Conservation (phyloP, 2,797 vertebrate genomes). For the Microctenopoma lineatum region DNA sequence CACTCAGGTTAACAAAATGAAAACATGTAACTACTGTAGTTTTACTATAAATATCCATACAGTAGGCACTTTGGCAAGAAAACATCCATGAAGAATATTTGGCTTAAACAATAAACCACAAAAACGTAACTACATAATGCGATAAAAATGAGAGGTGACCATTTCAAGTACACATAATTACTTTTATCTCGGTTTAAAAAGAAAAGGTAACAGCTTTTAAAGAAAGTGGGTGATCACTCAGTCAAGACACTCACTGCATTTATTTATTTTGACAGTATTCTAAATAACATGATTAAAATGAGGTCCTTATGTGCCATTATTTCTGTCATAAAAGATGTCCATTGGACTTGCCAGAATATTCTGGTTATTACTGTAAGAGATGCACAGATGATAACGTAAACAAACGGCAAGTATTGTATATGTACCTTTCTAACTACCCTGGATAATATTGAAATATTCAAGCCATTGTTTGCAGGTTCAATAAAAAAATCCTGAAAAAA, state of each 20-base stretch:
- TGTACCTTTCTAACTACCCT: conserved; percentile 1
- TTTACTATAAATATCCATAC: conserved; percentile 26
- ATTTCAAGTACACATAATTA: not conserved
- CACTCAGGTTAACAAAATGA: conserved; percentile 1
- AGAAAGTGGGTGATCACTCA: not conserved
- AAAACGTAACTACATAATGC: conserved; percentile 12
- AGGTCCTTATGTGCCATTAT: conserved; percentile 27
- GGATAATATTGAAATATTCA: conserved; percentile 20
- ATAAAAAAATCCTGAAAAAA: conserved; percentile 10
- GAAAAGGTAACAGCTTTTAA: too few relatives aligned
- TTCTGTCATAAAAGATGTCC: conserved; percentile 4
- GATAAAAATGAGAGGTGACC: not conserved
- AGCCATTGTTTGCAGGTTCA: conserved; percentile 20
- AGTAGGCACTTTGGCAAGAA: conserved; percentile 60
- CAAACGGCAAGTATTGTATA: conserved; percentile 7
- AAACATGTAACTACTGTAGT: not conserved
- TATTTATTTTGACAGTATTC: not conserved
- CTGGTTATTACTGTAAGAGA: conserved; percentile 26
- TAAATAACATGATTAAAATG: conserved; percentile 1
- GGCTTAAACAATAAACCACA: conserved; percentile 5
- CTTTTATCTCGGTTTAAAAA: not conserved
- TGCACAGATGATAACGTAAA: not conserved
- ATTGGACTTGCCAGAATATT: conserved; percentile 11
- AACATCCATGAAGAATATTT: conserved; percentile 21
- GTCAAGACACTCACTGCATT: not conserved